These are phyloP conservation scores for Volucella inanis DNA, from an alignment of 2,888 invertebrate species.

Conservation along the genomic window DNA sequence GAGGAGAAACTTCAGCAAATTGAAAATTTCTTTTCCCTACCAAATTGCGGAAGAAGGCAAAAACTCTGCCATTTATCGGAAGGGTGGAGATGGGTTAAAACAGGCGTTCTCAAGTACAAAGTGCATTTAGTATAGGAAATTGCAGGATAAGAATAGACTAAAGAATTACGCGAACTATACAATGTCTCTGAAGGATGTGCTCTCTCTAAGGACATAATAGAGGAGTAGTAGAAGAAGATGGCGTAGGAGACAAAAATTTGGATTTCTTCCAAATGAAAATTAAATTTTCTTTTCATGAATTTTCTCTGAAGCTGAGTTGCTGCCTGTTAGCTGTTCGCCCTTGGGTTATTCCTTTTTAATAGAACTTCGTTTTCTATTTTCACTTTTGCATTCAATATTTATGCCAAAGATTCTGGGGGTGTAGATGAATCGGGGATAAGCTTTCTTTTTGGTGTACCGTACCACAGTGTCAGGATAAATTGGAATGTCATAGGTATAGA, in stretches of 20 bases:
- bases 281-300: constrained; percentile 67
- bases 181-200: constrained; percentile 54
- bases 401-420: constrained; percentile 3
- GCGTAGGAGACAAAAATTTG: constrained; percentile 53
- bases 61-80: background rate
- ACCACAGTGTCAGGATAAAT: no score
- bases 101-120: constrained; percentile 17
- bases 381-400: constrained; percentile 40
- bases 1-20: constrained; percentile 49
- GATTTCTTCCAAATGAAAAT: constrained; percentile 71
- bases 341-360: constrained; percentile 49
- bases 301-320: constrained; percentile 10
- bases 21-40: constrained; percentile 55
- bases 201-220: constrained; percentile 15
- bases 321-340: no score
- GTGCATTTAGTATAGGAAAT: constrained; percentile 62
- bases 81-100: no score
- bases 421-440: constrained; percentile 19
- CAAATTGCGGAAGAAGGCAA: constrained; percentile 42
- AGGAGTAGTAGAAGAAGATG: constrained; percentile 29
- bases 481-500: no score
- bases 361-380: constrained; percentile 23
- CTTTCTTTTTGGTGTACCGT: constrained; percentile 2
- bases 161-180: constrained; percentile 59
- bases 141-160: constrained; percentile 43